These are phyloP conservation scores for Mus spicilegus DNA, from an alignment of 2,113 vertebrate species.

Conservation along the genomic window DNA sequence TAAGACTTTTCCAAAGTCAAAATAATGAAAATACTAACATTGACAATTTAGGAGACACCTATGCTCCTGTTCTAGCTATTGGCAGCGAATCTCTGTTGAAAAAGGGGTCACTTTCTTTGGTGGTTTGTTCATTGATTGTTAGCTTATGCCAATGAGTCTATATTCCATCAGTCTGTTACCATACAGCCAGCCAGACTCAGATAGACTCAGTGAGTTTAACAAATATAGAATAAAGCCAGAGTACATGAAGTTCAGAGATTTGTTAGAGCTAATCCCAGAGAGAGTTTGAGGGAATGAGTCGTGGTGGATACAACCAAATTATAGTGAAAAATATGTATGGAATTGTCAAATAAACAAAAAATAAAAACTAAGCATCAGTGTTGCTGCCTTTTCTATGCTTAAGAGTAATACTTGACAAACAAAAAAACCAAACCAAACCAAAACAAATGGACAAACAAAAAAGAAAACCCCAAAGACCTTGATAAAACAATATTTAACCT, in stretches of 20 bases:
- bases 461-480: neutral
- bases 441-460: too few relatives aligned
- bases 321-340: neutral
- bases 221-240: neutral
- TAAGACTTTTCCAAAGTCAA: neutral
- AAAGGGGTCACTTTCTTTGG: neutral
- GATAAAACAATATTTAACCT: neutral
- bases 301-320: too few relatives aligned
- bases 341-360: neutral
- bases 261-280: neutral
- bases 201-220: neutral
- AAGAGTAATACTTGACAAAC: neutral
- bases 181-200: too few relatives aligned
- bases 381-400: neutral
- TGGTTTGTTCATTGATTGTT: neutral
- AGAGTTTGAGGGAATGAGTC: neutral
- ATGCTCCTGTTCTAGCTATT: neutral
- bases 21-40: neutral
- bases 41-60: neutral
- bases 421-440: too few relatives aligned
- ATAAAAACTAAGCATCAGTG: neutral
- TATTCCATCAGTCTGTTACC: too few relatives aligned
- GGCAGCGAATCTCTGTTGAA: neutral
- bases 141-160: neutral
- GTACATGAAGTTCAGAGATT: too few relatives aligned